Conservation (phyloP, 2,888 invertebrate species). For the Notodromas monacha region DNA sequence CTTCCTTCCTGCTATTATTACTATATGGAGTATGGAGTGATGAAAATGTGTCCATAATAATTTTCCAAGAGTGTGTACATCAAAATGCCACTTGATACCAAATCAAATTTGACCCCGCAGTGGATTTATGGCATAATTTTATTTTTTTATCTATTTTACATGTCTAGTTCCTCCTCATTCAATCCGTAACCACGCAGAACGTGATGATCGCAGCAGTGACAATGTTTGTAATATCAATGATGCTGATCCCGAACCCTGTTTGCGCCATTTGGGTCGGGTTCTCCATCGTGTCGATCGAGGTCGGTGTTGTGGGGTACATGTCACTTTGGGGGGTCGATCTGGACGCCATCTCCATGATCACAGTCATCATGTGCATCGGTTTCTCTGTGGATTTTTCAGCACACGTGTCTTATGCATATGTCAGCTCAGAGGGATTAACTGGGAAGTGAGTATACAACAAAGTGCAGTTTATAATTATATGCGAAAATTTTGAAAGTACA, state of each 20-base stretch:
- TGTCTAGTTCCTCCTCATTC: conserved; percentile 60
- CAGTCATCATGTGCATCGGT: conserved; percentile 82
- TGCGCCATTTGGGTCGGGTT: conserved; percentile 82
- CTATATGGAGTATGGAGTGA: too few relatives aligned
- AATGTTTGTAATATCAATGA: conserved; percentile 73
- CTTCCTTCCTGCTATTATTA: too few relatives aligned
- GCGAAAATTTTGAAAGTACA: too few relatives aligned
- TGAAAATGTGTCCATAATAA: too few relatives aligned
- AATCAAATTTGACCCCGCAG: too few relatives aligned
- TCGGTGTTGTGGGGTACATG: conserved; percentile 77
- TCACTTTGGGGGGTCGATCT: conserved; percentile 66
- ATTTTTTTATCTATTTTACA: too few relatives aligned
- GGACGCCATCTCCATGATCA: conserved; percentile 85
- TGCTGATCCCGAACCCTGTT: conserved; percentile 65
- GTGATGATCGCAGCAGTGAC: conserved; percentile 59
- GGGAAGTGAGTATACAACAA: too few relatives aligned
- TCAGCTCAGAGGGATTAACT: too few relatives aligned
- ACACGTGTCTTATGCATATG: conserved; percentile 77
- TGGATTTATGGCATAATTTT: too few relatives aligned
- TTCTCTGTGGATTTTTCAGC: conserved; percentile 85
- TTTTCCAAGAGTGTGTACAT: too few relatives aligned
- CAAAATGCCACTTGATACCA: too few relatives aligned
- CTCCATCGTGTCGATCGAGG: conserved; percentile 68
- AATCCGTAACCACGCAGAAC: conserved; percentile 55
- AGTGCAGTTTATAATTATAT: too few relatives aligned